These are phyloP conservation scores for Pocillopora grandis DNA, from an alignment of 92 coral and sea anemone genomes.

Conservation along the genomic window DNA sequence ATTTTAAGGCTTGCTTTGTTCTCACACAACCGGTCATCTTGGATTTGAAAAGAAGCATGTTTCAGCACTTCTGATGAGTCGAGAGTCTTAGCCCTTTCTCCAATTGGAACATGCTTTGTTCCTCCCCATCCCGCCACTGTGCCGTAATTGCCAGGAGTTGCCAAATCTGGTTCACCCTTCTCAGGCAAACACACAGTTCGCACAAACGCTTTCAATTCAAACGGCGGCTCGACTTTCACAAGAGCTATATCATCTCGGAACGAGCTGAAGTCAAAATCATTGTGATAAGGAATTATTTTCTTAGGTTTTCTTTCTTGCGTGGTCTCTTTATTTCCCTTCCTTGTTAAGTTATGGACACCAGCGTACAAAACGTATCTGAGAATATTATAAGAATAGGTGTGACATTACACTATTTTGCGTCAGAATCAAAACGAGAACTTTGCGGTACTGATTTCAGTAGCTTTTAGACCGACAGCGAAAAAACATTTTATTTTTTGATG, in stretches of 20 bases:
- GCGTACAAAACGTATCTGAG: constrained; percentile 37
- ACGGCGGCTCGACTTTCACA: constrained; percentile 33
- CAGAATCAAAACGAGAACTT: background rate
- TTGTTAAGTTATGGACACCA: constrained; percentile 34
- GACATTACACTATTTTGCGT: background rate
- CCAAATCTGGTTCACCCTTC: constrained; percentile 19
- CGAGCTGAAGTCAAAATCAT: background rate
- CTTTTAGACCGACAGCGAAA: too few species aligned
- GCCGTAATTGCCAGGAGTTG: constrained; percentile 33
- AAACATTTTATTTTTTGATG: too few species aligned
- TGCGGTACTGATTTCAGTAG: too few species aligned
- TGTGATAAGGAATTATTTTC: constrained; percentile 21
- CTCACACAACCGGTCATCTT: constrained; percentile 43
- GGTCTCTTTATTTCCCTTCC: constrained; percentile 26
- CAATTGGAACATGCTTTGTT: background rate
- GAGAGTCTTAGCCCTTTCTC: background rate
- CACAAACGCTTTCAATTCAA: constrained; percentile 37
- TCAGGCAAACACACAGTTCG: constrained; percentile 63
- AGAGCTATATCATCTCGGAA: constrained; percentile 57
- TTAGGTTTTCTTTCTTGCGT: background rate
- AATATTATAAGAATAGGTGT: background rate
- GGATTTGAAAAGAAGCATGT: constrained; percentile 66
- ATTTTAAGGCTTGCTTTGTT: constrained; percentile 2
- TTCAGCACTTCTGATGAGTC: constrained; percentile 47
- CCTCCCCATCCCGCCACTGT: constrained; percentile 73